A percentile compares a stretch with the other conserved stretches of the same genome.
phyloP scores from a whole-genome alignment of 1,140 invertebrate genomes.

The Mya arenaria region DNA sequence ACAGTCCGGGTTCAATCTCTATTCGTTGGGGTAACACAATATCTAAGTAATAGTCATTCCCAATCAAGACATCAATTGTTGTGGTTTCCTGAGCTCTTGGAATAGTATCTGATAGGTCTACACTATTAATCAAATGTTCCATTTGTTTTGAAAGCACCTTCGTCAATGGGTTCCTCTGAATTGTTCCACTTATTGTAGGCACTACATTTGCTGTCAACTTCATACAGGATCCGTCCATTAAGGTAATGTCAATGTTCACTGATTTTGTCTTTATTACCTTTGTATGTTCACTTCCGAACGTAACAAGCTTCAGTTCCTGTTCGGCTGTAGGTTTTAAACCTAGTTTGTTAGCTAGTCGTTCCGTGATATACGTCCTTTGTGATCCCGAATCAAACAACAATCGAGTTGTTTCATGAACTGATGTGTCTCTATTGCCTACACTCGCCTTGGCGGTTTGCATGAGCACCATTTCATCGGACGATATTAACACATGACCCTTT shows the following conservation, averaged over 20 bases:
- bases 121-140: not conserved
- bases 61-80: constrained; percentile 1
- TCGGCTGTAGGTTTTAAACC: not conserved
- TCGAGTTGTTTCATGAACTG: too few relatives aligned
- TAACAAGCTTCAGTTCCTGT: constrained; percentile 8
- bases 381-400: not conserved
- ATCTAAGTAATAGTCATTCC: constrained; percentile 21
- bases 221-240: not conserved
- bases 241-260: not conserved
- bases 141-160: not conserved
- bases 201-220: constrained; percentile 5
- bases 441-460: constrained; percentile 37
- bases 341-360: not conserved
- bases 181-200: not conserved
- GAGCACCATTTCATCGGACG: constrained; percentile 4
- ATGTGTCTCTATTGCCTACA: not conserved
- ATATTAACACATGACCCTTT: not conserved
- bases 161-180: not conserved
- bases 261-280: not conserved
- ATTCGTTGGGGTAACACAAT: not conserved
- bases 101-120: constrained; percentile 7
- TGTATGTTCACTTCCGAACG: not conserved
- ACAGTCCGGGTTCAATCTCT: constrained; percentile 3
- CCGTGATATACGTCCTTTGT: constrained; percentile 18
- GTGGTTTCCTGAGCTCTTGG: not conserved